These are phyloP conservation scores for Dermolepida albohirtum DNA, from an alignment of 2,888 invertebrate genomes.

Conservation along the genomic window DNA sequence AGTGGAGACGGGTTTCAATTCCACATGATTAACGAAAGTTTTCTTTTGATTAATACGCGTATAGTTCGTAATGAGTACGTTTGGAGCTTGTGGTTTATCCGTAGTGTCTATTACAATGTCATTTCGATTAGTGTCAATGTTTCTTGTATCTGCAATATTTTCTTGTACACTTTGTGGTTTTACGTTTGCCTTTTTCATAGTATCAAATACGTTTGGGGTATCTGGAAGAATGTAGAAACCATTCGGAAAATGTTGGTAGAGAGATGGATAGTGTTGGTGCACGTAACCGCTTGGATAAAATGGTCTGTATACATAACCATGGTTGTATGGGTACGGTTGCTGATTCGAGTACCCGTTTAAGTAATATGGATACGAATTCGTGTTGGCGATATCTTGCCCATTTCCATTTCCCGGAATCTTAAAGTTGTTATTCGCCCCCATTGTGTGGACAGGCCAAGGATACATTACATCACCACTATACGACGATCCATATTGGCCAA, in stretches of 20 bases:
- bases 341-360: too few species aligned
- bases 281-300: slow-evolving; percentile 18
- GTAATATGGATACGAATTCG: background rate
- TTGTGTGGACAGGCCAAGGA: background rate
- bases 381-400: background rate
- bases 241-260: slow-evolving; percentile 26
- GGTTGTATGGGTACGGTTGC: background rate
- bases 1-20: slow-evolving; percentile 17
- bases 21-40: slow-evolving; percentile 24
- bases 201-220: background rate
- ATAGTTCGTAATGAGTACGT: slow-evolving; percentile 1
- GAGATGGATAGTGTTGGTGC: background rate
- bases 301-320: slow-evolving; percentile 4
- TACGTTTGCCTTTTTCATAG: background rate
- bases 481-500: background rate
- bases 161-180: too few species aligned
- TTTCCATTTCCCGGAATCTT: too few species aligned
- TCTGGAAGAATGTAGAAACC: slow-evolving; percentile 23
- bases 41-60: slow-evolving; percentile 9
- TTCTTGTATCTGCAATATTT: background rate
- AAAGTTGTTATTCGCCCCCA: too few species aligned
- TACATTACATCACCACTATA: background rate
- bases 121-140: background rate
- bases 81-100: background rate
- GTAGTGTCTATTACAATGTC: background rate